Evolutionary conservation across 2,113 vertebrate genomes (phyloP).

Genomic region (Bostrychus sinensis): DNA sequence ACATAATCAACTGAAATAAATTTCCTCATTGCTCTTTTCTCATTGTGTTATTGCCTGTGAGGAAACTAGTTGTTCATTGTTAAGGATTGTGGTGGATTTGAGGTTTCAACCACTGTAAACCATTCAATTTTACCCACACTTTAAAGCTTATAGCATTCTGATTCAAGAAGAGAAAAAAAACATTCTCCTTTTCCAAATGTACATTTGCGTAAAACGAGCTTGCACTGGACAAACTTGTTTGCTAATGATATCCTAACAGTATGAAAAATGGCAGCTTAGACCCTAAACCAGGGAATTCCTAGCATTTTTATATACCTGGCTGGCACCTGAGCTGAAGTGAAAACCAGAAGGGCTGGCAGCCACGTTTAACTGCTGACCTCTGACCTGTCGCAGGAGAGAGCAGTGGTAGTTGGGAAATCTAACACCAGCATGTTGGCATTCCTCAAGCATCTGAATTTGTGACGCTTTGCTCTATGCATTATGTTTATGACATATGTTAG

Average conservation of each 20-base stretch:
- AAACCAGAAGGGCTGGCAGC: constrained; percentile 11
- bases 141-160: constrained; percentile 33
- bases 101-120: constrained; percentile 46
- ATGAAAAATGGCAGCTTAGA: constrained; percentile 16
- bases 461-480: constrained; percentile 37
- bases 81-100: constrained; percentile 53
- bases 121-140: constrained; percentile 46
- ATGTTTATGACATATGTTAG: constrained; percentile 63
- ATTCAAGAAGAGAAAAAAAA: constrained; percentile 14
- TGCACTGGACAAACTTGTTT: background rate
- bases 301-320: background rate
- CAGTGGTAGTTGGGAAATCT: constrained; percentile 61
- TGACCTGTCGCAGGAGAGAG: constrained; percentile 53
- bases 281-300: constrained; percentile 16
- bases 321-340: background rate
- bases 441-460: constrained; percentile 55
- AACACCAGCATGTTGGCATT: constrained; percentile 72
- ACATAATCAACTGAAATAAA: constrained; percentile 16
- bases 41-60: constrained; percentile 17
- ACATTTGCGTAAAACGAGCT: too few species aligned
- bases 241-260: constrained; percentile 35
- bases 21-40: constrained; percentile 7
- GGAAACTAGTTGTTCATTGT: constrained; percentile 51
- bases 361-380: constrained; percentile 53
- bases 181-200: constrained; percentile 17